Conservation (phyloP, 2,888 invertebrate genomes). For the Nezara viridula region DNA sequence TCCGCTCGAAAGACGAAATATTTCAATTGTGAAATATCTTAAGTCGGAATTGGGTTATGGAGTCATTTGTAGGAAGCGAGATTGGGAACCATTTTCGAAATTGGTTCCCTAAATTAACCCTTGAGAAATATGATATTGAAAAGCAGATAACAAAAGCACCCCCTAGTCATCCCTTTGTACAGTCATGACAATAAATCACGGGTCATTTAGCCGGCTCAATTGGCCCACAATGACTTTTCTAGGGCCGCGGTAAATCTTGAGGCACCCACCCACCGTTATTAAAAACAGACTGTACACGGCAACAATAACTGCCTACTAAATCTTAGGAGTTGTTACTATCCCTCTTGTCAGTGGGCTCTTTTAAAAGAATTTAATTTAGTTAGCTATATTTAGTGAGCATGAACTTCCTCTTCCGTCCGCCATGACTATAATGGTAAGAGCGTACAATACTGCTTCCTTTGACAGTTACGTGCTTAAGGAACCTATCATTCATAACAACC, state of each 20-base stretch:
- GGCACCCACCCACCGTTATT: not conserved
- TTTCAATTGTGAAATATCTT: not conserved
- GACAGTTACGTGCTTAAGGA: constrained; percentile 13
- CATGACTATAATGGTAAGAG: not conserved
- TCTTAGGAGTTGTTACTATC: constrained; percentile 8
- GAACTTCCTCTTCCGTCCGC: constrained; percentile 25
- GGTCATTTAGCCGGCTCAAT: constrained; percentile 37
- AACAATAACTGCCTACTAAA: constrained; percentile 44
- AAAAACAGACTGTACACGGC: constrained; percentile 49
- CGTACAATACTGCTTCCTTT: constrained; percentile 21
- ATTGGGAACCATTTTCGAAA: not conserved
- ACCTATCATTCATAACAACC: constrained; percentile 13
- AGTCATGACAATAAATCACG: constrained; percentile 35
- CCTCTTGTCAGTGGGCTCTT: constrained; percentile 1
- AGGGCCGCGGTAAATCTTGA: constrained; percentile 17
- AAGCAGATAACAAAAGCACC: constrained; percentile 32
- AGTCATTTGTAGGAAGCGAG: not conserved
- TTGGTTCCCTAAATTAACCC: constrained; percentile 24
- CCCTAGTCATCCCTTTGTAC: constrained; percentile 18
- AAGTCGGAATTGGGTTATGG: not conserved
- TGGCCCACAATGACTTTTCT: constrained; percentile 33
- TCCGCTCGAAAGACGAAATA: not conserved
- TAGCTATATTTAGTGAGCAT: constrained; percentile 11
- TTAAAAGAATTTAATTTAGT: constrained; percentile 47
- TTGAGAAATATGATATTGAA: constrained; percentile 35